Conservation (phyloP, 1,140 invertebrate species). For the Acromyrmex charruanus region DNA sequence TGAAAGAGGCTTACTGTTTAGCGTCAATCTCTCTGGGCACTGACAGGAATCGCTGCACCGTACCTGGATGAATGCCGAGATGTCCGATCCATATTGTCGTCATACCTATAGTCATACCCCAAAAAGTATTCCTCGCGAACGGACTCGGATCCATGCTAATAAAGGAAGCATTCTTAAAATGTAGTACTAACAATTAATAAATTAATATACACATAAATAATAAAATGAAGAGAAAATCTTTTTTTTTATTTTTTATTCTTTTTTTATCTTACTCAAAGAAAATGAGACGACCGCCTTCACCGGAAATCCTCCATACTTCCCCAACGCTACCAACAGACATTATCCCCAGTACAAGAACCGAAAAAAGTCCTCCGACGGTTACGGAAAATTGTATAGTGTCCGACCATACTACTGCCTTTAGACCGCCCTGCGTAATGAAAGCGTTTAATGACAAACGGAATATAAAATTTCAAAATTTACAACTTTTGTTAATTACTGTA, state of each 20-base stretch:
- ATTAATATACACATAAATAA: neutral
- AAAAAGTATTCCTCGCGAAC: constrained; percentile 88
- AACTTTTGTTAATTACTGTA: neutral
- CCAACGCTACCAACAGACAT: constrained; percentile 88
- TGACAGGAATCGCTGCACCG: constrained; percentile 89
- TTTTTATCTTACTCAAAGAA: constrained; percentile 76
- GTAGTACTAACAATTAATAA: neutral
- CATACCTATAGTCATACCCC: constrained; percentile 87
- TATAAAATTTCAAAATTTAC: neutral
- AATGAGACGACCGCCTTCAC: constrained; percentile 75
- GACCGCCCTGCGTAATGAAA: constrained; percentile 87
- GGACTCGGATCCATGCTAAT: constrained; percentile 88
- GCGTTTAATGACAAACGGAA: neutral
- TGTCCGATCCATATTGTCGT: constrained; percentile 88
- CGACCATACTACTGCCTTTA: constrained; percentile 92
- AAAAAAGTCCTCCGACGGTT: constrained; percentile 89
- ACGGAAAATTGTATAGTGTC: constrained; percentile 90
- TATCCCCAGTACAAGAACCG: constrained; percentile 89
- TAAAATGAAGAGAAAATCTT: neutral
- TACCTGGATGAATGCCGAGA: constrained; percentile 89
- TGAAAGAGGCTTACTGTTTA: constrained; percentile 78
- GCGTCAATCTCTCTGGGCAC: constrained; percentile 88
- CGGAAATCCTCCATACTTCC: constrained; percentile 74
- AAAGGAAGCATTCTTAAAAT: neutral
- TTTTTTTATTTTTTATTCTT: no score